phyloP scores from a whole-genome alignment of 2,888 invertebrate species.

The Andrena dorsata region DNA sequence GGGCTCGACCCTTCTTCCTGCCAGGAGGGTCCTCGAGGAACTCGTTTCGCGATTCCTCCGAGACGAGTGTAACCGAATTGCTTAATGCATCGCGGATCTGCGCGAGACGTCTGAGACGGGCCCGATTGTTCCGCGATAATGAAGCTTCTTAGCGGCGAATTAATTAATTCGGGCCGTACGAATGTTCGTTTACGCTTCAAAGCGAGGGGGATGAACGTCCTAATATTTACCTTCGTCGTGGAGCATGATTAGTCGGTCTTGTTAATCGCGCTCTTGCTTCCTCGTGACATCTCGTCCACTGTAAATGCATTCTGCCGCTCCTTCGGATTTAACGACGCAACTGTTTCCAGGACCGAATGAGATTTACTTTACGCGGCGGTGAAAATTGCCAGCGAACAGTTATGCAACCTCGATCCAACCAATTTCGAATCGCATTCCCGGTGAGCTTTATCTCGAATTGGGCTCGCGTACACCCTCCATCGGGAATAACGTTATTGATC shows the following conservation, averaged over 20 bases:
- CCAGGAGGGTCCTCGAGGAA: slow-evolving; percentile 54
- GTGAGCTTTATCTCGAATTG: slow-evolving; percentile 31
- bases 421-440: slow-evolving; percentile 21
- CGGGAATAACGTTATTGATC: slow-evolving; percentile 66
- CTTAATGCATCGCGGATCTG: slow-evolving; percentile 66
- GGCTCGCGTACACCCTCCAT: slow-evolving; percentile 53
- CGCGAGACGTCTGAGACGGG: slow-evolving; percentile 53
- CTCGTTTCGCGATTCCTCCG: slow-evolving; percentile 60
- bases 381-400: slow-evolving; percentile 10
- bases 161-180: slow-evolving; percentile 57
- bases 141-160: slow-evolving; percentile 57
- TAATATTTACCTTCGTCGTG: slow-evolving; percentile 21
- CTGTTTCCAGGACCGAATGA: background rate
- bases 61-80: slow-evolving; percentile 65
- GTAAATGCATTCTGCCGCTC: background rate
- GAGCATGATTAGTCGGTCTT: background rate
- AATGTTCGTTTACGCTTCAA: slow-evolving; percentile 26
- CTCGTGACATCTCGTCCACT: background rate
- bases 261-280: background rate
- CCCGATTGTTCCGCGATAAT: slow-evolving; percentile 60
- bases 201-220: background rate
- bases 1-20: slow-evolving; percentile 23
- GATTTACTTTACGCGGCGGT: background rate
- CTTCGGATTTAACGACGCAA: background rate
- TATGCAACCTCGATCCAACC: slow-evolving; percentile 14